Evolutionary conservation across 2,797 vertebrate species (phyloP), one percentile per base, ranked within the genome.

Genomic region (Mus minutoides): DNA sequence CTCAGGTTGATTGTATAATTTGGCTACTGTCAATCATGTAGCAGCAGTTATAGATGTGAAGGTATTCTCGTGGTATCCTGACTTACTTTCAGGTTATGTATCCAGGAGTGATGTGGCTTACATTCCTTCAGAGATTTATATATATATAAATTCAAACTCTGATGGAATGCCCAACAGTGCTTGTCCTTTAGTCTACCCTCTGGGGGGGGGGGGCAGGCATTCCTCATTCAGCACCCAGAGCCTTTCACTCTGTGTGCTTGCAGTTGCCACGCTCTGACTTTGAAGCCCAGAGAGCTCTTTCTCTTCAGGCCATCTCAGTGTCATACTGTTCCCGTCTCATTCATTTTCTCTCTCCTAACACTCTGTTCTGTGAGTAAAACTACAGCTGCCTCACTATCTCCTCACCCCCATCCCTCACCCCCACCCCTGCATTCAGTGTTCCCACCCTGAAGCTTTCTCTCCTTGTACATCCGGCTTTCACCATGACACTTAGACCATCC

Each of bases 201-300:
- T 1, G 10, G 24, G 67, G 46, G 69, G 24, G 10, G 24, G 67
- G 46, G 69, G 24, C 8, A 3, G 6, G 34, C 3, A 19, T 49
- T 67, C 26, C 31, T 31, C 79, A 4, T 0, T 1, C 0, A 0
- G 82, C 3, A 5, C 43, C 12, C 1, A 4, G 10, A 56, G 6
- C 0, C 17, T n/a, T n/a, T n/a, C n/a, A n/a, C n/a, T 40, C 37
- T 0, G 0, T 11, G 12, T 22, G 10, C 58, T 6, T 52, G 22
- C 9, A 0, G 6, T 19, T 22, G 37, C 56, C 31, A 24, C 0
- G 17, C 11, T 54, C 19, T 31, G 58, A 71, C 6, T 91, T 21
- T 92, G 60, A 24, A 49, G 40, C 4, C 21, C 52, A 22, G n/a
- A 24, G 49, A n/a, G 31, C n/a, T 56, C 84, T 90, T 93, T 77